Percentiles rank a stretch among this genome's conserved stretches.
These are phyloP conservation scores for Acrocyrtus sp. DNA, from an alignment of 2,888 invertebrate species.

Conservation along the genomic window DNA sequence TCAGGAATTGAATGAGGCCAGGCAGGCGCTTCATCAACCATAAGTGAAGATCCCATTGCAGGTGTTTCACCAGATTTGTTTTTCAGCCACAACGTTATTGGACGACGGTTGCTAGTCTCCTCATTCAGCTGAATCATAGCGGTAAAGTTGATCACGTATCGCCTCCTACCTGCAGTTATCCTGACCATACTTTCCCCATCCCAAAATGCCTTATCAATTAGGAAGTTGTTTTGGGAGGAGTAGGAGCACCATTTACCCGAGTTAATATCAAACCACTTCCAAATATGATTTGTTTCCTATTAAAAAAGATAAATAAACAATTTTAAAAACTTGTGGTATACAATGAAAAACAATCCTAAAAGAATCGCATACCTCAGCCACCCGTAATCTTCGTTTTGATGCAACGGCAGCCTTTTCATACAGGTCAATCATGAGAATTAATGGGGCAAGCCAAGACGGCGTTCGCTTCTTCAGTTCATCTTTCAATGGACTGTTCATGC, in stretches of 20 bases:
- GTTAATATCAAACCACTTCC: constrained; percentile 89
- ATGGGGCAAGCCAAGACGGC: constrained; percentile 81
- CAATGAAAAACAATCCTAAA: not conserved
- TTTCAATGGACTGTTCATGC: constrained; percentile 53
- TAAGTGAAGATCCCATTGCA: not conserved
- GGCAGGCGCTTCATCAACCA: too few species aligned
- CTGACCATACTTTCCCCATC: constrained; percentile 76
- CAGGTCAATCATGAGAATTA: constrained; percentile 79
- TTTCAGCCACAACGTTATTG: constrained; percentile 74
- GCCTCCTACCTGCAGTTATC: constrained; percentile 78
- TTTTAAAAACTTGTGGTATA: not conserved
- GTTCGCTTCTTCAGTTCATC: constrained; percentile 65
- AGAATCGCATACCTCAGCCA: constrained; percentile 69
- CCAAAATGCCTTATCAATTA: constrained; percentile 82
- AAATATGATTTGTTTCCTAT: constrained; percentile 67
- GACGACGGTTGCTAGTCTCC: constrained; percentile 83
- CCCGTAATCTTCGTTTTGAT: constrained; percentile 74
- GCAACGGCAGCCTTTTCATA: constrained; percentile 80
- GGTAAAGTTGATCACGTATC: constrained; percentile 81
- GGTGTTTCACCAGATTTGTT: constrained; percentile 21
- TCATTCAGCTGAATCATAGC: constrained; percentile 80
- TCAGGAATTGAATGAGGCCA: too few species aligned
- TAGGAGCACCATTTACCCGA: constrained; percentile 83
- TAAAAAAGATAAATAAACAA: not conserved
- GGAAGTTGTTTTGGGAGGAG: constrained; percentile 76